Evolutionary conservation across 2,797 vertebrate species (phyloP).

Genomic region (Poecile montanus): DNA sequence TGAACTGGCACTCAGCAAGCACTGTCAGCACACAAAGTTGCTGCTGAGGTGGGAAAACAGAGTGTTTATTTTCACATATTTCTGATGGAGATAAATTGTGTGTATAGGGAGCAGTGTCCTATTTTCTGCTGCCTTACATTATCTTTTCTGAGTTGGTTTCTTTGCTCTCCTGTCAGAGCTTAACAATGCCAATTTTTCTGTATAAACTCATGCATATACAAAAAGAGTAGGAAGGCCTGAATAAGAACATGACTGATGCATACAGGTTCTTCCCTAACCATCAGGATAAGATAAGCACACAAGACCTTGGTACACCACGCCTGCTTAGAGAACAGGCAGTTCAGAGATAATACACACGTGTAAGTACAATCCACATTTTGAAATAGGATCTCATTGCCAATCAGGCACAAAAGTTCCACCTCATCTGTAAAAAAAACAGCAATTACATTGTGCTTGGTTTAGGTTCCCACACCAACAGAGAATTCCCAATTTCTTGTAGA

Average conservation of each 20-base stretch:
- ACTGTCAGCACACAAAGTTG: conserved; percentile 2
- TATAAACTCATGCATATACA: neutral
- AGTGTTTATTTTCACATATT: conserved; percentile 1
- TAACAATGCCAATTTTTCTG: conserved; percentile 21
- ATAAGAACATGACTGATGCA: neutral
- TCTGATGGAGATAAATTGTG: conserved; percentile 43
- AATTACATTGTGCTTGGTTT: neutral
- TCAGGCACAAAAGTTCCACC: neutral
- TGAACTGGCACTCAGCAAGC: conserved; percentile 1
- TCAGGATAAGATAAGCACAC: neutral
- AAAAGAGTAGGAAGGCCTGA: neutral
- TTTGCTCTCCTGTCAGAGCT: neutral
- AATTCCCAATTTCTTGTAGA: neutral
- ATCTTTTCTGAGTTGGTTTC: neutral
- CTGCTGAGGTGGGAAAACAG: neutral
- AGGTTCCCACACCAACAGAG: neutral
- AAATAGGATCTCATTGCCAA: neutral
- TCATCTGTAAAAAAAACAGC: neutral
- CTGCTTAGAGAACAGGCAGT: neutral
- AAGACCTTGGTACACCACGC: neutral
- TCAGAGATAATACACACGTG: neutral
- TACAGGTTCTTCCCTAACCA: neutral
- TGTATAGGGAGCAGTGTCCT: neutral
- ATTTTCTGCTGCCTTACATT: neutral
- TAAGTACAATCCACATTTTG: neutral